Evolutionary conservation across 2,888 invertebrate genomes (phyloP), one percentile per base, ranked within the genome.

Genomic region (Chrysopilus asiliformis): DNA sequence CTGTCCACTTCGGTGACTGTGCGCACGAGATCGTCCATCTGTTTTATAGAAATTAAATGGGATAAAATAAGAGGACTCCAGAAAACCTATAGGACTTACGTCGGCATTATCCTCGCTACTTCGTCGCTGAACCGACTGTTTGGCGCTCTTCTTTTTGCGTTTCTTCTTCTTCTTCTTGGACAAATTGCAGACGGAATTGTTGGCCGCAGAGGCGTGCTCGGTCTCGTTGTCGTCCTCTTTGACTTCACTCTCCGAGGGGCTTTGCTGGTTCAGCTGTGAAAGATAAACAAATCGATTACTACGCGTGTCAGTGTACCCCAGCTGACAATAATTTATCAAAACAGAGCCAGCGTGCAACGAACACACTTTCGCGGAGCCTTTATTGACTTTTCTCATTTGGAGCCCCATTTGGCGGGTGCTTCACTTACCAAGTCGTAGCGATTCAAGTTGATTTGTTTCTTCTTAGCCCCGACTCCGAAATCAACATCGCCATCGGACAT

Each of bases 351-450:
- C n/a, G n/a, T n/a, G n/a, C n/a, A n/a, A n/a, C n/a, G n/a, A n/a
- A n/a, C n/a, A n/a, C n/a, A n/a, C n/a, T n/a, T n/a, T n/a, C n/a
- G n/a, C n/a, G n/a, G n/a, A n/a, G n/a, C n/a, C n/a, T n/a, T n/a
- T n/a, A n/a, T n/a, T n/a, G n/a, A n/a, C n/a, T n/a, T n/a, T n/a
- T n/a, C n/a, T n/a, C n/a, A n/a, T n/a, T n/a, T n/a, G n/a, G n/a
- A n/a, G n/a, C n/a, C n/a, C n/a, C n/a, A n/a, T n/a, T n/a, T n/a
- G n/a, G n/a, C n/a, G n/a, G n/a, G n/a, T n/a, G n/a, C n/a, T n/a
- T n/a, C 19, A 60, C 66, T 60, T 66, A 81, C 80, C 72, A 81
- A 65, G 64, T 77, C 76, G 50, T 79, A 81, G 47, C 75, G 68
- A 61, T 77, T 77, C 38, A 74, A 65, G 51, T 77, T 74, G 36